Evolutionary conservation across 2,113 vertebrate species (phyloP).

Genomic region (Oreotrochilus melanogaster): DNA sequence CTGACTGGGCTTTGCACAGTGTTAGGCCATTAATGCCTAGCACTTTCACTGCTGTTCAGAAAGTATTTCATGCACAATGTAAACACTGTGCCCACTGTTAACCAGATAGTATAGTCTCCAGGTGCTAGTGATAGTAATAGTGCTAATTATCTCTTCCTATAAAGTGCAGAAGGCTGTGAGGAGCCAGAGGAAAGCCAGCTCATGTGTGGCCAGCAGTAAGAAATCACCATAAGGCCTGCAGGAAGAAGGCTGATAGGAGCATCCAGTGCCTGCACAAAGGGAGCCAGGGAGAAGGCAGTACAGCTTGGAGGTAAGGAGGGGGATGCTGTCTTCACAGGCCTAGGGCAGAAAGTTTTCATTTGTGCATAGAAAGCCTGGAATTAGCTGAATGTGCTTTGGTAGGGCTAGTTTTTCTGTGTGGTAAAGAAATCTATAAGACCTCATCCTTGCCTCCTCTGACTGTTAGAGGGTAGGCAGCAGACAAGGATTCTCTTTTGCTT

Average conservation of each 20-base stretch:
- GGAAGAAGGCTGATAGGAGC: not conserved
- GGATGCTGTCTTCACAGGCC: not conserved
- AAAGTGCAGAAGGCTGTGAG: not conserved
- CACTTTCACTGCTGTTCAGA: not conserved
- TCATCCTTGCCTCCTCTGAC: not conserved
- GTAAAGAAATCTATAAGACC: not conserved
- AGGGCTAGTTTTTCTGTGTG: not conserved
- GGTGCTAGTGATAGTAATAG: not conserved
- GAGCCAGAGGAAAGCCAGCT: not conserved
- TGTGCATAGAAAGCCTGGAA: not conserved
- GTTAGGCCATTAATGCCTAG: not conserved
- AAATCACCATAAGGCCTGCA: not conserved
- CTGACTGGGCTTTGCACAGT: not conserved
- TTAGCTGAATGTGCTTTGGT: not conserved
- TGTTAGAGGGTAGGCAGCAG: not conserved
- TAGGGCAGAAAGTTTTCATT: not conserved
- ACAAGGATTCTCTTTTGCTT: not conserved
- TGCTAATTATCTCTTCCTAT: not conserved
- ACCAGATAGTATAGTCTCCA: not conserved
- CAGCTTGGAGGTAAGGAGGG: not conserved
- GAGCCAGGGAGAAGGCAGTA: not conserved
- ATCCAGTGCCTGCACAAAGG: not conserved
- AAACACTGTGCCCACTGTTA: not conserved
- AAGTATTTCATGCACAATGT: not conserved
- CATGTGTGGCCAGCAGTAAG: not conserved